These are phyloP conservation scores for Sinosuthora webbiana DNA, from an alignment of 2,113 vertebrate species.

Conservation along the genomic window DNA sequence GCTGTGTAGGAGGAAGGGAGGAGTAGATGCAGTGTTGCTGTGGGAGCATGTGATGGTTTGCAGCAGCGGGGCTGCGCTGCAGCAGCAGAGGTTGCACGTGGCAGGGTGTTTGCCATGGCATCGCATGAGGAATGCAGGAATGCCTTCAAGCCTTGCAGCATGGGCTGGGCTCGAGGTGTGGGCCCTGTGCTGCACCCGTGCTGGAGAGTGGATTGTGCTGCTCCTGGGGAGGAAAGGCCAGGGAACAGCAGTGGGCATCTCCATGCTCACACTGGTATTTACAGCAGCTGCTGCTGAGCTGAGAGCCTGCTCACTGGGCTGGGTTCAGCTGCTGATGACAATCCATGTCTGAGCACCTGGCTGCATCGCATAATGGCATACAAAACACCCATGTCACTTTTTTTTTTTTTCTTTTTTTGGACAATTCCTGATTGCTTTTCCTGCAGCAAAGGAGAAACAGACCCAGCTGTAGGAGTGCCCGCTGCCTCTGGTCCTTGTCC, in stretches of 20 bases:
- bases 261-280: rapidly evolving
- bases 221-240: not conserved
- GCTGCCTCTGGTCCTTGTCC: not conserved
- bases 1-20: not conserved
- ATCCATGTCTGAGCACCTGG: not conserved
- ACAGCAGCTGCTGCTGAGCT: not conserved
- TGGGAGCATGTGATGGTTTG: not conserved
- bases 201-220: not conserved
- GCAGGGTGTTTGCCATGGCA: rapidly evolving
- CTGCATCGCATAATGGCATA: not conserved
- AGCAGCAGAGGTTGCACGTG: rapidly evolving
- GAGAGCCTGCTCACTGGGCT: rapidly evolving
- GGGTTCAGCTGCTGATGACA: not conserved
- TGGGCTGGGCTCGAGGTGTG: rapidly evolving
- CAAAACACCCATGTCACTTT: not conserved
- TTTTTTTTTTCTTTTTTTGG: not conserved
- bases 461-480: rapidly evolving
- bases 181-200: not conserved
- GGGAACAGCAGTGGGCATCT: not conserved
- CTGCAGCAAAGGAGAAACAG: not conserved
- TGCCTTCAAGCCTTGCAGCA: not conserved
- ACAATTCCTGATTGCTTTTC: not conserved
- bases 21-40: not conserved
- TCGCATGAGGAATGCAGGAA: not conserved
- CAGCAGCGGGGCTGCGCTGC: rapidly evolving